Percentiles rank a stretch among this genome's conserved stretches.
phyloP scores from a whole-genome alignment of 2,797 vertebrate genomes.

The Enteromius radiatus region DNA sequence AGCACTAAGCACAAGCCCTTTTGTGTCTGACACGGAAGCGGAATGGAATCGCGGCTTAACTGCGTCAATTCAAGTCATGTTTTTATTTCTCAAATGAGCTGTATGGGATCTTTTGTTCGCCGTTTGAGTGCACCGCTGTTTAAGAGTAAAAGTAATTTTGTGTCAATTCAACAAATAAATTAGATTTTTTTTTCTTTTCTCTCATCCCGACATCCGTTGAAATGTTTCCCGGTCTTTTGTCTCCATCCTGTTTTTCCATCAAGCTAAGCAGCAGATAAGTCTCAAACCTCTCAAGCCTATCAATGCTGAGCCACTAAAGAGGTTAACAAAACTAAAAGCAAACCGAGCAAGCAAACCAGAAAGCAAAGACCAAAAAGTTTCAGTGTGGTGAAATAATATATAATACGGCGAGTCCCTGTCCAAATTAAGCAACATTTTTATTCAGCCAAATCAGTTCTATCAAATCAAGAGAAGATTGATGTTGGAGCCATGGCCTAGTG shows the following conservation, averaged over 20 bases:
- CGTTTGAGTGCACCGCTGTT: conserved; percentile 66
- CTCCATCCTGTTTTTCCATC: conserved; percentile 59
- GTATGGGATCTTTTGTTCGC: conserved; percentile 63
- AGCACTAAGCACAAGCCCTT: conserved; percentile 58
- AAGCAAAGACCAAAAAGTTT: not conserved
- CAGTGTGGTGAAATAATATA: conserved; percentile 1
- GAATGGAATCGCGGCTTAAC: conserved; percentile 63
- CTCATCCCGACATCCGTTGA: conserved; percentile 73
- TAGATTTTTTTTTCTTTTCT: conserved; percentile 48
- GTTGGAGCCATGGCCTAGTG: not conserved
- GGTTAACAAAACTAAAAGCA: conserved; percentile 4
- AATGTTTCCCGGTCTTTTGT: conserved; percentile 75
- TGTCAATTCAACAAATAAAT: conserved; percentile 78
- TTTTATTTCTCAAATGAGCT: conserved; percentile 68
- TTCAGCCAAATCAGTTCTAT: not conserved
- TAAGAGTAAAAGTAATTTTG: conserved; percentile 70
- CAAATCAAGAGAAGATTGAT: not conserved
- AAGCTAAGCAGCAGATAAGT: conserved; percentile 51
- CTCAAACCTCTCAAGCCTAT: conserved; percentile 35
- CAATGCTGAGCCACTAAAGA: conserved; percentile 45
- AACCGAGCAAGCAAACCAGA: conserved; percentile 20
- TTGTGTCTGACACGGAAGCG: conserved; percentile 52
- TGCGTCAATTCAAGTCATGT: conserved; percentile 65
- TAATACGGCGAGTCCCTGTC: not conserved
- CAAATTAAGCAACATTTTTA: not conserved